Conservation (phyloP, 2,113 vertebrate genomes). For the Neopipo cinnamomea region DNA sequence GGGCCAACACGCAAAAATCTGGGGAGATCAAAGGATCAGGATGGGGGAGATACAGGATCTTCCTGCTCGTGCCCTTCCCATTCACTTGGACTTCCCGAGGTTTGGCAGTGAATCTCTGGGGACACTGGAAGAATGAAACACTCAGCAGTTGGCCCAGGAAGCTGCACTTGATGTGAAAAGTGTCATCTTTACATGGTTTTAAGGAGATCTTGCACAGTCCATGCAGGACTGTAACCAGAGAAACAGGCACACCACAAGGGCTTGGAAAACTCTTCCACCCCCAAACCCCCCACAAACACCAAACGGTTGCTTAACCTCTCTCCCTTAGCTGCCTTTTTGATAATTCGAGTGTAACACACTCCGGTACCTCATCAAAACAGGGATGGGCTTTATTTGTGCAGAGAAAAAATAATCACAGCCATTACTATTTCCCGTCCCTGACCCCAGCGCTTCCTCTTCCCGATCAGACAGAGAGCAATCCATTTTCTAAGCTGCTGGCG, state of each 20-base stretch:
- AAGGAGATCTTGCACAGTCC: not conserved
- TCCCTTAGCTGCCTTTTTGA: not conserved
- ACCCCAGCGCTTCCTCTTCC: not conserved
- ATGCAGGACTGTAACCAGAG: not conserved
- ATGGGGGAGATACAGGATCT: not conserved
- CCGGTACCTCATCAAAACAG: rapidly evolving
- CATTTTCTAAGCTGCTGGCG: rapidly evolving
- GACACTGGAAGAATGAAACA: not conserved
- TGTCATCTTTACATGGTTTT: not conserved
- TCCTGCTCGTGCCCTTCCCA: not conserved
- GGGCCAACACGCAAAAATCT: not conserved
- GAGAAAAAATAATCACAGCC: not conserved
- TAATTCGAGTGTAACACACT: not conserved
- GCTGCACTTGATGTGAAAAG: not conserved
- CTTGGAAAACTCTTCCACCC: not conserved
- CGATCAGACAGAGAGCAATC: not conserved
- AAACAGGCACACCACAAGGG: not conserved
- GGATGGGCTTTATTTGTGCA: not conserved
- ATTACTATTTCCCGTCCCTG: not conserved
- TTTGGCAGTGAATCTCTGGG: not conserved
- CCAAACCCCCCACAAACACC: not conserved
- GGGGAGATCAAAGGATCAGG: too few relatives aligned
- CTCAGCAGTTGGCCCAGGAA: rapidly evolving
- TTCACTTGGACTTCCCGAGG: not conserved
- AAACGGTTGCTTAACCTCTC: not conserved